Percentiles rank a stretch among this genome's conserved stretches.
These are phyloP conservation scores for Sinocyclocheilus maitianheensis DNA, from an alignment of 2,113 vertebrate genomes.

Conservation along the genomic window DNA sequence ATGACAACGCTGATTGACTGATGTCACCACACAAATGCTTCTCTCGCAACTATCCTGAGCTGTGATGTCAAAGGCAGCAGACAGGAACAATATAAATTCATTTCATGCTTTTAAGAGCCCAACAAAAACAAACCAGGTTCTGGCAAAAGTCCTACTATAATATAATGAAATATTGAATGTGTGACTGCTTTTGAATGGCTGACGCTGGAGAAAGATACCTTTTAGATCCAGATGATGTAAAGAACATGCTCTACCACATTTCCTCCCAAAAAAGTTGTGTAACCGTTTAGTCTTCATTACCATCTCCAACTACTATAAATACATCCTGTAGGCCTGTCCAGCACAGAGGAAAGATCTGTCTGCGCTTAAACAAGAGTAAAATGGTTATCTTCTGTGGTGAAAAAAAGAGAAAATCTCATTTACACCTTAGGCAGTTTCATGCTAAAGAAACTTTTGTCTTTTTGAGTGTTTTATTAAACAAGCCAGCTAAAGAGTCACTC, in stretches of 20 bases:
- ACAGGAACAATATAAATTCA: not conserved
- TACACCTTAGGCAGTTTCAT: not conserved
- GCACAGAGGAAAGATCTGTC: constrained; percentile 37
- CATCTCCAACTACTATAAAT: constrained; percentile 33
- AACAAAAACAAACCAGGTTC: not conserved
- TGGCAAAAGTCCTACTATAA: not conserved
- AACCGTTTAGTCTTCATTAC: constrained; percentile 33
- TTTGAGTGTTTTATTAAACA: not conserved
- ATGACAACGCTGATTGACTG: not conserved
- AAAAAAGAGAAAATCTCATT: not conserved
- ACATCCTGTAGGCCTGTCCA: constrained; percentile 55
- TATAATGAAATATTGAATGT: not conserved
- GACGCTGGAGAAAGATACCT: not conserved
- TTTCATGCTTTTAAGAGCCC: not conserved
- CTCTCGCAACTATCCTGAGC: not conserved
- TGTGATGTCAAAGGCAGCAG: constrained; percentile 3
- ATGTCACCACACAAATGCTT: not conserved
- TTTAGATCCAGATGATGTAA: constrained; percentile 20
- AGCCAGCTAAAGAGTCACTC: not conserved
- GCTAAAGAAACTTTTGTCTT: no score
- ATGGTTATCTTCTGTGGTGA: not conserved
- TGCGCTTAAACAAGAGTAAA: constrained; percentile 48
- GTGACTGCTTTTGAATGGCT: not conserved
- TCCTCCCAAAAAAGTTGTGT: constrained; percentile 34
- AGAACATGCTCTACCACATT: constrained; percentile 26